phyloP scores from a whole-genome alignment of 2,797 vertebrate species.

The Varecia variegata region DNA sequence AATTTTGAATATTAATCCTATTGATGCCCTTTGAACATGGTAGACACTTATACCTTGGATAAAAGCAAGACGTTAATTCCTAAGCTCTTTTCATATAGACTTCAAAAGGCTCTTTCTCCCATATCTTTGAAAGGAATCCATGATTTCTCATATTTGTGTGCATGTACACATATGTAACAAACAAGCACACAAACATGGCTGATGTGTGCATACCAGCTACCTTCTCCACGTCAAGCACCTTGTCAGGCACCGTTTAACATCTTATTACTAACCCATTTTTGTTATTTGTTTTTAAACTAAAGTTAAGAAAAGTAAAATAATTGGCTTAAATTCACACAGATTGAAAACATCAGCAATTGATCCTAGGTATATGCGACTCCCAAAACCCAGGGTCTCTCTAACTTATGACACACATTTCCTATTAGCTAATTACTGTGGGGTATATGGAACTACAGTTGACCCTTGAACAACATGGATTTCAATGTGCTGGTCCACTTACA shows the following conservation, averaged over 20 bases:
- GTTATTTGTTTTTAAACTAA: not conserved
- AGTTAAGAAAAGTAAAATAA: constrained; percentile 5
- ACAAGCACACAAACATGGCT: not conserved
- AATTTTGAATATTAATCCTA: constrained; percentile 60
- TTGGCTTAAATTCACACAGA: not conserved
- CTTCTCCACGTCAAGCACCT: not conserved
- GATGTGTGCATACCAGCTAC: not conserved
- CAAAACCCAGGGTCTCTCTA: not conserved
- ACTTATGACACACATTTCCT: not conserved
- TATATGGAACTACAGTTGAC: not conserved
- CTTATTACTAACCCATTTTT: not conserved
- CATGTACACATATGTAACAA: not conserved
- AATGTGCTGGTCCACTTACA: not conserved
- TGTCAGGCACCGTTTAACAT: not conserved
- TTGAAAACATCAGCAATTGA: not conserved
- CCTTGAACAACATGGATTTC: not conserved
- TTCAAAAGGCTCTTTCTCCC: constrained; percentile 58
- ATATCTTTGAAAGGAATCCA: constrained; percentile 25
- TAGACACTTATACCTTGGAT: constrained; percentile 32
- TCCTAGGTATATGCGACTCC: not conserved
- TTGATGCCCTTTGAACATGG: constrained; percentile 37
- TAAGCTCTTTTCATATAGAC: constrained; percentile 53
- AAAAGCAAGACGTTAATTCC: constrained; percentile 60
- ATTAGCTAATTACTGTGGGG: not conserved
- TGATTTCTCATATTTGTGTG: not conserved